These are phyloP conservation scores for Drosophila bunnanda DNA, from an alignment of 2,888 invertebrate genomes.

Conservation along the genomic window DNA sequence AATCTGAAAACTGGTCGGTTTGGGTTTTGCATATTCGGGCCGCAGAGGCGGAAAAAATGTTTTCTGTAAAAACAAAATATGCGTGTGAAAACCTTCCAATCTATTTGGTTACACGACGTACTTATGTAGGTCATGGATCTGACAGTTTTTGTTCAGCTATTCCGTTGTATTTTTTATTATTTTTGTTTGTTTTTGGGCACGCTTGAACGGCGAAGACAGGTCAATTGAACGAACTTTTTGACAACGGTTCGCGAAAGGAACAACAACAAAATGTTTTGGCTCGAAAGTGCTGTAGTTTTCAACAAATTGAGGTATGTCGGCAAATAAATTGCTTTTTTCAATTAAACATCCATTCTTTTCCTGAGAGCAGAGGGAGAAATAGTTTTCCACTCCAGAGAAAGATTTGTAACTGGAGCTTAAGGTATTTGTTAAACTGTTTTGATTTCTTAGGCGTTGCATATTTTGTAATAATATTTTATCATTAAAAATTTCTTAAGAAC, in stretches of 20 bases:
- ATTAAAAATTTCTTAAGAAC: too few species aligned
- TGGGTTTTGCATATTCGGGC: slow-evolving; percentile 46
- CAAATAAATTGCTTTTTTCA: slow-evolving; percentile 24
- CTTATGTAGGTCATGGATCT: slow-evolving; percentile 44
- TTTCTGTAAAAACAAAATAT: slow-evolving; percentile 30
- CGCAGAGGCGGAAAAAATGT: slow-evolving; percentile 9
- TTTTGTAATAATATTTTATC: too few species aligned
- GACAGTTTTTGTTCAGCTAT: slow-evolving; percentile 27
- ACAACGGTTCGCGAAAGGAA: slow-evolving; percentile 2
- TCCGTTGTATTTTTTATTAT: slow-evolving; percentile 22
- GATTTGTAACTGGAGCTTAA: background rate
- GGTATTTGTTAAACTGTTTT: background rate
- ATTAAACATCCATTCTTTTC: background rate
- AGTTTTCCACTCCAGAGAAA: background rate
- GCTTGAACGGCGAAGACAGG: slow-evolving; percentile 30
- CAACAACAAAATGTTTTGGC: slow-evolving; percentile 17
- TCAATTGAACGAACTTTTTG: slow-evolving; percentile 33
- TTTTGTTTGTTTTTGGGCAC: background rate
- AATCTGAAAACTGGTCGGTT: slow-evolving; percentile 61
- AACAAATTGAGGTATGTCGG: slow-evolving; percentile 11
- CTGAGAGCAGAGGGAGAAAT: background rate
- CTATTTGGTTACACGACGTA: slow-evolving; percentile 39
- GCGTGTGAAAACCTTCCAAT: slow-evolving; percentile 40
- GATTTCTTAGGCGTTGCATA: too few species aligned
- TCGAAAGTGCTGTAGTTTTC: slow-evolving; percentile 6